Base-by-base conservation (phyloP, 1,140 invertebrate species). In the Maconellicoccus hirsutus region DNA sequence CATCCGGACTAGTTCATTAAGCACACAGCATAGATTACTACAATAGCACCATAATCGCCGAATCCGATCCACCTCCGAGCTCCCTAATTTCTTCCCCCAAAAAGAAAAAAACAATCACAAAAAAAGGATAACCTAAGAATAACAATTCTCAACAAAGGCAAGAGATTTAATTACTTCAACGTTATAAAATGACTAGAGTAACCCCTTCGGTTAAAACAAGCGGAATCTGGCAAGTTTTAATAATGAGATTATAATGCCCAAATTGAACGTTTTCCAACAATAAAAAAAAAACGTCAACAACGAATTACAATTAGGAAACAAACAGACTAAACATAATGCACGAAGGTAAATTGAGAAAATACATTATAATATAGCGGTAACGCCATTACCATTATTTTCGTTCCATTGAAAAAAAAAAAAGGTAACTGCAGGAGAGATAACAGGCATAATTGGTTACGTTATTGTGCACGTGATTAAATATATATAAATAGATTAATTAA, bases 261-360 rank as follows among this genome's bases (percentile, higher is more conserved):
- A 33, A 33, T 33, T 33, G 12, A 33, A 33, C 42, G n/a, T n/a
- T n/a, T n/a, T 8, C n/a, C 42, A 52, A 52, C 42, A 16, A 52
- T 16, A 16, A 52, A 52, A 52, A 14, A 8, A 16, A 8, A 52
- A 52, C 10, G 42, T 52, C 16, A 52, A 52, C 10, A 52, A 52
- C 42, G n/a, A 52, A 52, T 8, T 52, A 52, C 6, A 8, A 52
- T 4, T 4, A 19, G n/a, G n/a, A 52, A 52, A 52, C 42, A 14
- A 52, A 52, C 42, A 52, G 42, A 52, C 42, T 52, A 52, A 33
- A 52, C 42, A 52, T 52, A 52, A 52, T 52, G 42, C 42, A 52
- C 42, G n/a, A 8, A 52, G 42, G 42, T 52, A 52, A 52, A 33
- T 33, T 38, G 33, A 38, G 14, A 6, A 6, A 14, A 38, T 38